These are phyloP conservation scores for Piprites chloris DNA, from an alignment of 2,113 vertebrate species.

Conservation along the genomic window DNA sequence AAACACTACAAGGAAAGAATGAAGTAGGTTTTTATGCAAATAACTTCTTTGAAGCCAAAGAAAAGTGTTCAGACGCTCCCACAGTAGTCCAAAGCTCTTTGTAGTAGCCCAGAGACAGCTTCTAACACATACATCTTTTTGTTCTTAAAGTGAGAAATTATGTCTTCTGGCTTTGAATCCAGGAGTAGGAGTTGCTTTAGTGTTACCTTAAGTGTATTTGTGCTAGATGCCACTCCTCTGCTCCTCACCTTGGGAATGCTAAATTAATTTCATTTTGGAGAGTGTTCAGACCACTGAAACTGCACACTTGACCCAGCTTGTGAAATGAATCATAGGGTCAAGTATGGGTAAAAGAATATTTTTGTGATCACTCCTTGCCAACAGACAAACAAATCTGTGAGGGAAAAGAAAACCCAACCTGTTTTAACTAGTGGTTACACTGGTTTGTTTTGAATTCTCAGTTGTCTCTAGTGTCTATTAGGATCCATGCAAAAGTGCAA, in stretches of 20 bases:
- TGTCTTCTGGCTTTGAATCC: not conserved
- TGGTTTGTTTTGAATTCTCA: slow-evolving; percentile 29
- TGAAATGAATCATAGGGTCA: slow-evolving; percentile 71
- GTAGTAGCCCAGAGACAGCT: not conserved
- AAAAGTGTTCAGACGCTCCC: not conserved
- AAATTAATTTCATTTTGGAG: slow-evolving; percentile 56
- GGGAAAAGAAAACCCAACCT: slow-evolving; percentile 21
- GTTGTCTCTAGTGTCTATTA: not conserved
- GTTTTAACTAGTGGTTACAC: slow-evolving; percentile 46
- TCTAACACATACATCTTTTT: not conserved
- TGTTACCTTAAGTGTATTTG: slow-evolving; percentile 50
- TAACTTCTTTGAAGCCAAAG: not conserved
- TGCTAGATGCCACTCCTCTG: slow-evolving; percentile 43
- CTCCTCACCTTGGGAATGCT: slow-evolving; percentile 62
- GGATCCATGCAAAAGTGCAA: not conserved
- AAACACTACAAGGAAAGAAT: not conserved
- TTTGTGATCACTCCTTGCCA: slow-evolving; percentile 63
- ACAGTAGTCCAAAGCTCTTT: not conserved
- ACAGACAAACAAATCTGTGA: slow-evolving; percentile 58
- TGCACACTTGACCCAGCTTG: slow-evolving; percentile 66
- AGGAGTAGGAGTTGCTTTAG: not conserved
- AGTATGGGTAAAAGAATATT: slow-evolving; percentile 68
- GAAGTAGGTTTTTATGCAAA: not conserved
- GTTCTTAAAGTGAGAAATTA: not conserved
- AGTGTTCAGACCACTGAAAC: slow-evolving; percentile 64